Conservation (phyloP, 2,888 invertebrate species). For the Chelonus formosanus region DNA sequence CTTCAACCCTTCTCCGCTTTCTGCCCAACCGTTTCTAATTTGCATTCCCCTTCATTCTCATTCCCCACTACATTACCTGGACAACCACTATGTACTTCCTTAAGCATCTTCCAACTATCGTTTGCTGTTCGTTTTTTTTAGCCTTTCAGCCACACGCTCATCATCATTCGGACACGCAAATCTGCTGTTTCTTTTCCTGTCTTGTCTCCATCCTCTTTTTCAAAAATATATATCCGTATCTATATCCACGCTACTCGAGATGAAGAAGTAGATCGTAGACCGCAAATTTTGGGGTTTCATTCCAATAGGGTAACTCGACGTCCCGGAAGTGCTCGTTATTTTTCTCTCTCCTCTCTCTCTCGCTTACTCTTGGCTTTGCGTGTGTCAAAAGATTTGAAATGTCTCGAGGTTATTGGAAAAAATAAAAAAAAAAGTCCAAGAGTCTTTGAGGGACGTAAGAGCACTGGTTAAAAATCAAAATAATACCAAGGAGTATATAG, state of each 20-base stretch:
- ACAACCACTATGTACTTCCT: constrained; percentile 29
- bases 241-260: neutral
- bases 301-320: constrained; percentile 13
- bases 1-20: constrained; percentile 46
- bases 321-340: constrained; percentile 23
- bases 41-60: constrained; percentile 64
- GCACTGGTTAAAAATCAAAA: constrained; percentile 27
- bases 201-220: too few relatives aligned
- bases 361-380: neutral
- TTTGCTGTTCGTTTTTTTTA: constrained; percentile 25
- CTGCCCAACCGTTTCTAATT: constrained; percentile 64
- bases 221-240: neutral
- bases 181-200: constrained; percentile 13
- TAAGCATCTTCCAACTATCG: constrained; percentile 33
- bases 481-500: constrained; percentile 17
- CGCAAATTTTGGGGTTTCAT: constrained; percentile 17
- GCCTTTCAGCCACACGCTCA: too few relatives aligned
- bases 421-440: constrained; percentile 6
- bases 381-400: constrained; percentile 15
- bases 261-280: constrained; percentile 5
- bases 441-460: constrained; percentile 18
- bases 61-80: constrained; percentile 43
- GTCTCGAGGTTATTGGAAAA: constrained; percentile 8
- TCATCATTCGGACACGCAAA: too few relatives aligned
- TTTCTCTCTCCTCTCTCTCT: constrained; percentile 6